phyloP scores from a whole-genome alignment of 2,113 vertebrate species.

The Rhea americana region DNA sequence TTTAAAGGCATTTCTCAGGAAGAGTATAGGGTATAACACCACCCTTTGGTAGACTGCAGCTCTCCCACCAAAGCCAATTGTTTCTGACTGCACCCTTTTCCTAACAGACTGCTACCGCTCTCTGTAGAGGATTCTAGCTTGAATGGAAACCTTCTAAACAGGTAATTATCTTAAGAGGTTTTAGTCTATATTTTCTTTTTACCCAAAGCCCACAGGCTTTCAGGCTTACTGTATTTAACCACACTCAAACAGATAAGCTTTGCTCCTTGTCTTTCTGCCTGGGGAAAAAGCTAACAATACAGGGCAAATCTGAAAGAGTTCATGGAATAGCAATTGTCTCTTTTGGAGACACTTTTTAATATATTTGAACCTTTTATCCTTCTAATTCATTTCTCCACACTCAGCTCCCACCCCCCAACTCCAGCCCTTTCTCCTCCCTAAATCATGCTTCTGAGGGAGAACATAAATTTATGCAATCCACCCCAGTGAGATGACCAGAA shows the following conservation, averaged over 20 bases:
- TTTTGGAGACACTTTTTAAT: constrained; percentile 11
- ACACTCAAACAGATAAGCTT: constrained; percentile 39
- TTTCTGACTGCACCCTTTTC: constrained; percentile 27
- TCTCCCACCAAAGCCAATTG: background rate
- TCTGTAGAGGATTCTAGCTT: constrained; percentile 35
- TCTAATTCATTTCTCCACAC: background rate
- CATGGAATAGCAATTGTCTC: constrained; percentile 1
- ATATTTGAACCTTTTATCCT: background rate
- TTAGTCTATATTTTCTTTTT: constrained; percentile 57
- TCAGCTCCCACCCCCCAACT: background rate
- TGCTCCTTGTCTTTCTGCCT: constrained; percentile 22
- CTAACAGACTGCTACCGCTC: constrained; percentile 18
- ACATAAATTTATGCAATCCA: background rate
- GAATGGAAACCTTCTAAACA: constrained; percentile 57
- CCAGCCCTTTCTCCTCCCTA: background rate
- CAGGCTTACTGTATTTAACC: constrained; percentile 38
- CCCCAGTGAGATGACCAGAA: background rate
- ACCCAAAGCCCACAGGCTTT: constrained; percentile 56
- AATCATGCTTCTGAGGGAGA: background rate
- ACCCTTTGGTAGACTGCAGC: background rate
- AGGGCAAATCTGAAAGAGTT: background rate
- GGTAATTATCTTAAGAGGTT: constrained; percentile 59
- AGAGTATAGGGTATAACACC: background rate
- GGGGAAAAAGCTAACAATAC: background rate
- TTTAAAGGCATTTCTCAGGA: background rate